These are phyloP conservation scores for Subacronicta megacephala DNA, from an alignment of 2,888 invertebrate species.

Conservation along the genomic window DNA sequence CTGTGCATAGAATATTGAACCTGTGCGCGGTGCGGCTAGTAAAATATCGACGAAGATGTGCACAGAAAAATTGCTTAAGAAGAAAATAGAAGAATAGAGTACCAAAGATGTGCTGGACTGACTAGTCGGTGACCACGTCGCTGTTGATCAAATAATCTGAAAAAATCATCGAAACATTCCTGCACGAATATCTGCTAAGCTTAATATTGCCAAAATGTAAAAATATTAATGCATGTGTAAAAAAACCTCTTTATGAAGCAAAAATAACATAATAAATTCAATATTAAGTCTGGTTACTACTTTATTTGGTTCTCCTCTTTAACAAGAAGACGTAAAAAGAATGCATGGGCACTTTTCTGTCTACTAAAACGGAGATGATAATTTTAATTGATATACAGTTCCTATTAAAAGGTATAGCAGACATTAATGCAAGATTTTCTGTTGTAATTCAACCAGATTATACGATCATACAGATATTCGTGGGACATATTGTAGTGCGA, in stretches of 20 bases:
- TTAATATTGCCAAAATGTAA: slow-evolving; percentile 16
- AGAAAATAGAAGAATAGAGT: slow-evolving; percentile 67
- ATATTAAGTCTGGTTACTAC: slow-evolving; percentile 37
- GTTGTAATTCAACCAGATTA: slow-evolving; percentile 68
- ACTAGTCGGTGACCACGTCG: slow-evolving; percentile 67
- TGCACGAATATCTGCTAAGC: slow-evolving; percentile 54
- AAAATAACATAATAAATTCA: too few species aligned
- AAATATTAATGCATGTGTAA: too few species aligned
- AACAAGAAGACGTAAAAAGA: too few species aligned
- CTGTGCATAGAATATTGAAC: slow-evolving; percentile 68
- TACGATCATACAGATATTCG: slow-evolving; percentile 65
- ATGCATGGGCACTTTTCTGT: too few species aligned
- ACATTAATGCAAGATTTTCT: slow-evolving; percentile 58
- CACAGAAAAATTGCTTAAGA: slow-evolving; percentile 73
- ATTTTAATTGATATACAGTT: background rate
- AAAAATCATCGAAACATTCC: slow-evolving; percentile 54
- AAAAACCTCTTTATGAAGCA: too few species aligned
- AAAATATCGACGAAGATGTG: slow-evolving; percentile 75
- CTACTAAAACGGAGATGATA: too few species aligned
- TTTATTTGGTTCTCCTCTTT: background rate
- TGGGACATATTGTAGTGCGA: slow-evolving; percentile 74
- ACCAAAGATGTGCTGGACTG: slow-evolving; percentile 78
- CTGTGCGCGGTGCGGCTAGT: slow-evolving; percentile 80
- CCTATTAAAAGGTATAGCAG: slow-evolving; percentile 30
- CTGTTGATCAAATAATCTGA: slow-evolving; percentile 65